Percentiles rank a stretch among this genome's conserved stretches.
Conservation (phyloP, 1,140 invertebrate genomes). For the Lasioglossum baleicum region DNA sequence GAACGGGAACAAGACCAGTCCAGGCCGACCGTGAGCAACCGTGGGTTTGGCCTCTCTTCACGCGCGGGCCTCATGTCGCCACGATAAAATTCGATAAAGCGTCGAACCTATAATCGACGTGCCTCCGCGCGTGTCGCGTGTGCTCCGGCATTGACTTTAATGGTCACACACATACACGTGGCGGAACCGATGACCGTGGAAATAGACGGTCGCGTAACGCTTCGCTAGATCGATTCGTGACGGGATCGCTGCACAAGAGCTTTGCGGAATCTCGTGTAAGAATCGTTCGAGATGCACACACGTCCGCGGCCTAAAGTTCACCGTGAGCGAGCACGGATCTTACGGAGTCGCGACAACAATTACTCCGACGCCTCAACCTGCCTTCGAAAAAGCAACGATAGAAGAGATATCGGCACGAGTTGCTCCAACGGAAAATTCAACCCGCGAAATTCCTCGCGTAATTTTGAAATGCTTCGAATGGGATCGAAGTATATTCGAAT, state of each 20-base stretch:
- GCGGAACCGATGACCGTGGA: slow-evolving; percentile 8
- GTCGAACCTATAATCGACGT: not conserved
- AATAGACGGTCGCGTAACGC: not conserved
- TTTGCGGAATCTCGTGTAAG: too few species aligned
- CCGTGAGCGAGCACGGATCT: too few species aligned
- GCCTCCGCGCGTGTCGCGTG: not conserved
- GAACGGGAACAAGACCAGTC: slow-evolving; percentile 32
- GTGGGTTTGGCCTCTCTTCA: slow-evolving; percentile 5
- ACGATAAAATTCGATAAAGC: slow-evolving; percentile 41
- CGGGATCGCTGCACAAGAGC: not conserved
- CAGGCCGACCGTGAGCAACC: slow-evolving; percentile 1
- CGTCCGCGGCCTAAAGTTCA: too few species aligned
- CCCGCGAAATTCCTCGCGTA: too few species aligned
- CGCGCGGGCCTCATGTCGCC: slow-evolving; percentile 13
- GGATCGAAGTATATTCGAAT: too few species aligned
- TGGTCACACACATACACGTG: slow-evolving; percentile 29
- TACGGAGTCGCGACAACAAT: too few species aligned
- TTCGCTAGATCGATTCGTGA: not conserved
- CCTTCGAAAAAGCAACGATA: too few species aligned
- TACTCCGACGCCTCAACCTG: too few species aligned
- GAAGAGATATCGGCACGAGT: too few species aligned
- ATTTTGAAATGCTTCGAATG: too few species aligned
- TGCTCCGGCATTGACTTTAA: slow-evolving; percentile 25
- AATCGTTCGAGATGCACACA: too few species aligned
- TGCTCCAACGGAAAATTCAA: too few species aligned